phyloP scores from a whole-genome alignment of 2,888 invertebrate species.

The Dastarcus helophoroides region DNA sequence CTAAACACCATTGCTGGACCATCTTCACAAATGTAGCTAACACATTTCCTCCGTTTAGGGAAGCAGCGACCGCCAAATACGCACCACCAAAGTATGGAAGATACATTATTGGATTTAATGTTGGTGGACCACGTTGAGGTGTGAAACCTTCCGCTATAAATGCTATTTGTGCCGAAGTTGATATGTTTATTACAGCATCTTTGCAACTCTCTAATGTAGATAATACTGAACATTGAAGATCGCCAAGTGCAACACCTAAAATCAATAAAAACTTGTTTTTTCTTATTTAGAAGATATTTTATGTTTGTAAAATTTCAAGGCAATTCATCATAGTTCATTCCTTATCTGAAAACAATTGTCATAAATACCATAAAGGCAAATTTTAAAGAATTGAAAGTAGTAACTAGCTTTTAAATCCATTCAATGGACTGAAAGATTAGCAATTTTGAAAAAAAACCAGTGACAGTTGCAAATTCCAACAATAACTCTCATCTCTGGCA shows the following conservation, averaged over 20 bases:
- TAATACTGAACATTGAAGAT: slow-evolving; percentile 75
- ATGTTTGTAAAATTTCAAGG: too few relatives aligned
- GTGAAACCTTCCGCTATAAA: slow-evolving; percentile 52
- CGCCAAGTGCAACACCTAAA: slow-evolving; percentile 62
- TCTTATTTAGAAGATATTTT: too few relatives aligned
- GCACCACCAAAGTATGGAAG: slow-evolving; percentile 66
- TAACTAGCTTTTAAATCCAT: too few relatives aligned
- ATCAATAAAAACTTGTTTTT: too few relatives aligned
- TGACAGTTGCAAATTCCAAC: too few relatives aligned
- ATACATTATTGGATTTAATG: slow-evolving; percentile 49
- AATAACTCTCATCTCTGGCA: too few relatives aligned
- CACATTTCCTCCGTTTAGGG: slow-evolving; percentile 75
- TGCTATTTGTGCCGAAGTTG: slow-evolving; percentile 77
- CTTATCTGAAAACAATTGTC: too few relatives aligned
- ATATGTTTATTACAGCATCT: slow-evolving; percentile 71
- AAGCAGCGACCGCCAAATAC: slow-evolving; percentile 71
- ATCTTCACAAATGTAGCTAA: slow-evolving; percentile 70
- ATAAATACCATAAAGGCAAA: too few relatives aligned
- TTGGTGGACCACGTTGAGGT: slow-evolving; percentile 29
- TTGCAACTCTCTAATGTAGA: slow-evolving; percentile 54
- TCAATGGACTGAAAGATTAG: too few relatives aligned
- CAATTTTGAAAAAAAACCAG: too few relatives aligned
- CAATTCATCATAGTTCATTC: too few relatives aligned
- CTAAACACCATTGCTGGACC: slow-evolving; percentile 68
- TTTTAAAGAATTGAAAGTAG: too few relatives aligned